These are phyloP conservation scores for Caerostris darwini DNA, from an alignment of 1,140 invertebrate genomes.

Conservation along the genomic window DNA sequence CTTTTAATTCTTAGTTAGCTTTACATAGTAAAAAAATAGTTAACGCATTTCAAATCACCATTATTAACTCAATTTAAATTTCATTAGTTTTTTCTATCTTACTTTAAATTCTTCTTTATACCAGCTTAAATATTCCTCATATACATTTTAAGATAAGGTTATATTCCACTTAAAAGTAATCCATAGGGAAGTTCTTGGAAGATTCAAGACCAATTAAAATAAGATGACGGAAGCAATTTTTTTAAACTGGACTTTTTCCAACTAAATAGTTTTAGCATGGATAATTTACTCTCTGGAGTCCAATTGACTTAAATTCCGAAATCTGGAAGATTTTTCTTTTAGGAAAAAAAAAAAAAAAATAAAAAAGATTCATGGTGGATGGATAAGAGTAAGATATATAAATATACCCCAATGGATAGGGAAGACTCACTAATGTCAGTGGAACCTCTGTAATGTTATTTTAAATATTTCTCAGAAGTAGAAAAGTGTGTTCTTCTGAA, in stretches of 20 bases:
- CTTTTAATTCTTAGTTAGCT: too few relatives aligned
- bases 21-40: too few relatives aligned
- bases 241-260: not conserved
- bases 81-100: not conserved
- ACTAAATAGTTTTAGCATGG: not conserved
- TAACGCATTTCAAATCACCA: not conserved
- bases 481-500: too few relatives aligned
- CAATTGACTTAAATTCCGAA: constrained; percentile 21
- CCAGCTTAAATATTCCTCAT: not conserved
- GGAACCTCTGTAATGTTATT: too few relatives aligned
- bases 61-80: not conserved
- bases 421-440: too few relatives aligned
- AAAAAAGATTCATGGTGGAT: not conserved
- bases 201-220: not conserved
- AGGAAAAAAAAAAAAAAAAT: not conserved
- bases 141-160: not conserved
- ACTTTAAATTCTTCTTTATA: not conserved
- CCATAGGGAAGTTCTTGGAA: not conserved
- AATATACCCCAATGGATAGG: not conserved
- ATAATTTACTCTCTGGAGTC: constrained; percentile 6
- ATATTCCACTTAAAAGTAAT: not conserved
- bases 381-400: constrained; percentile 15
- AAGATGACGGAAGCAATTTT: not conserved
- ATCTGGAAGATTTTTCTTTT: not conserved
- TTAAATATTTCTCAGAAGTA: too few relatives aligned